Conservation (phyloP, 2,888 invertebrate genomes). For the Mythimna pallens region DNA sequence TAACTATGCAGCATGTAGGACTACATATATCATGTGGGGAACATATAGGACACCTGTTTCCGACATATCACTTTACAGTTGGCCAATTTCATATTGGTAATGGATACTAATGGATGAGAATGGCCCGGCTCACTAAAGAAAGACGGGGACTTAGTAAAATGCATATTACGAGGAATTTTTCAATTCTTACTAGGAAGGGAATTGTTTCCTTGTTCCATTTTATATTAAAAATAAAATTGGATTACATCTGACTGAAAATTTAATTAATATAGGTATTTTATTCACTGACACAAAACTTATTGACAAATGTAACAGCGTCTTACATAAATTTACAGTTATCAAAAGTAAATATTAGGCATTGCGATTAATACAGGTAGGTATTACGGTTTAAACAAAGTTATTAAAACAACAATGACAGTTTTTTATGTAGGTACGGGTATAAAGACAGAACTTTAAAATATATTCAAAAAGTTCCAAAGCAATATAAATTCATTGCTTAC, state of each 20-base stretch:
- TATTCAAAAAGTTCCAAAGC: slow-evolving; percentile 31
- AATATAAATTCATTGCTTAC: slow-evolving; percentile 33
- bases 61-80: slow-evolving; percentile 58
- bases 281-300: background rate
- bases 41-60: slow-evolving; percentile 48
- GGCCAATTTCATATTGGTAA: slow-evolving; percentile 65
- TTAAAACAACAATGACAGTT: background rate
- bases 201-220: slow-evolving; percentile 6
- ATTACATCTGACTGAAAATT: background rate
- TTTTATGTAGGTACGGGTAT: too few species aligned
- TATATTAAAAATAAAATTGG: background rate
- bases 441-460: background rate
- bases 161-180: slow-evolving; percentile 26
- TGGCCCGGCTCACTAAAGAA: slow-evolving; percentile 38
- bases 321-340: background rate
- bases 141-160: slow-evolving; percentile 33
- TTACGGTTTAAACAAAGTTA: background rate
- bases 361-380: too few species aligned
- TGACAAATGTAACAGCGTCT: background rate
- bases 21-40: slow-evolving; percentile 19
- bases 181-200: slow-evolving; percentile 3
- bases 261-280: background rate
- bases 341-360: background rate
- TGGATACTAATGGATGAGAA: slow-evolving; percentile 64
- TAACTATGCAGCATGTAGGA: background rate